Evolutionary conservation across 2,113 vertebrate species (phyloP).

Genomic region (Reinhardtius hippoglossoides): DNA sequence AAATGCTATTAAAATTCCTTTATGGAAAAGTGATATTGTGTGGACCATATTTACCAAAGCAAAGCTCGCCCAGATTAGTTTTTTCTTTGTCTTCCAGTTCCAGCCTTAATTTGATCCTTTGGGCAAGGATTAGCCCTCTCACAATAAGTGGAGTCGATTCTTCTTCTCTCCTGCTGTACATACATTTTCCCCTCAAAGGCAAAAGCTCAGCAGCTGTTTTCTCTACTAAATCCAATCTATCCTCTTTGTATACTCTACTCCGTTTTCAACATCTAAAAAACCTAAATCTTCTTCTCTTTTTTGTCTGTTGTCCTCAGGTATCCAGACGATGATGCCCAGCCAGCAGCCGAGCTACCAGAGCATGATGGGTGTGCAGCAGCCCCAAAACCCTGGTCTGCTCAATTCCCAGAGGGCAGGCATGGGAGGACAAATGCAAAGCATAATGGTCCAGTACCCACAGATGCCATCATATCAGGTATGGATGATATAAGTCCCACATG

Average conservation of each 20-base stretch:
- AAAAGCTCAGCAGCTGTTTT: neutral
- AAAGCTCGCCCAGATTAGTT: neutral
- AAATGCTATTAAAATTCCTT: neutral
- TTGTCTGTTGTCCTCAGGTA: slow-evolving; percentile 79
- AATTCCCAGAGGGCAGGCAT: slow-evolving; percentile 88
- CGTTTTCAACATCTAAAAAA: neutral
- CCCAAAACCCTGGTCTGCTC: slow-evolving; percentile 90
- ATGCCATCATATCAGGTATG: slow-evolving; percentile 97
- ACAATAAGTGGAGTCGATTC: neutral
- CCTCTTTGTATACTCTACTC: neutral
- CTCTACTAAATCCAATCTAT: neutral
- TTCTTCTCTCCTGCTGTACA: neutral
- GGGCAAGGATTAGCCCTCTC: neutral
- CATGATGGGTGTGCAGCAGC: slow-evolving; percentile 95
- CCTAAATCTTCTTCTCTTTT: neutral
- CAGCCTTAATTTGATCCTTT: neutral
- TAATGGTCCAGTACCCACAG: slow-evolving; percentile 97
- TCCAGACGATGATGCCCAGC: slow-evolving; percentile 95
- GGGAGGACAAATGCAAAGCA: slow-evolving; percentile 94
- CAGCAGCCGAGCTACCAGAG: slow-evolving; percentile 95
- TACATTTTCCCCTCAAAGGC: neutral
- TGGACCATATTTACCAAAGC: neutral
- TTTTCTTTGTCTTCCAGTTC: neutral
- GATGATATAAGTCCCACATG: neutral
- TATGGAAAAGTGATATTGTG: neutral